Evolutionary conservation across 2,797 vertebrate genomes (phyloP), one percentile per base, ranked within the genome.

Genomic region (Epinephelus awoara): DNA sequence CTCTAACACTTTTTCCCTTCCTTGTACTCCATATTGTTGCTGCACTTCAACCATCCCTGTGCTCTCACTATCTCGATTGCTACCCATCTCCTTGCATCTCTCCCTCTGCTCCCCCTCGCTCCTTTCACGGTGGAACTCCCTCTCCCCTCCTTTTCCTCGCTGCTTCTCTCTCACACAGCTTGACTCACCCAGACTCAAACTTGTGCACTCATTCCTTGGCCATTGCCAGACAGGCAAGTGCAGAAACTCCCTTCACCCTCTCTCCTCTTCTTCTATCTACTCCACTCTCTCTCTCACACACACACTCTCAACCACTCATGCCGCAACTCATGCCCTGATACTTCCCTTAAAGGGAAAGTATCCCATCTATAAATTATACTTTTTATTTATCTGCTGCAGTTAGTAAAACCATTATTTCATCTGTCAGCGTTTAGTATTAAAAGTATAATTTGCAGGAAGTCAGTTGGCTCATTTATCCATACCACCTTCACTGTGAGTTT

Each of bases 141-240:
- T 67, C 76, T 64, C 79, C 69, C 69, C 29, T 58, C 50, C 38
- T 70, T 80, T 67, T 77, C 38, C 80, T 84, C 63, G 7, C 67
- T 67, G 50, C 50, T 29, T 55, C 57, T 40, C 59, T 63, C 74
- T 62, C 81, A 65, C 73, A 75, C 82, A 82, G 75, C 80, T 85
- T 74, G 83, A 88, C 84, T 91, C 80, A 78, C 84, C 77, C 83
- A 75, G 66, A 89, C 67, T 88, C 63, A 82, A 91, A 89, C 89
- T 87, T 84, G 87, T 82, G 72, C 80, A 83, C 78, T 91, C 90
- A 80, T 85, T 88, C 76, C 75, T 87, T 54, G 3, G 56, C 59
- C 49, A 6, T 38, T 90, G 90, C 88, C 86, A 92, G 77, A 87
- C 84, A 75, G 72, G 79, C 91, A 92, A 93, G 86, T 85, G 88